Base-by-base conservation (phyloP, 2,888 invertebrate genomes). In the Oscheius sp. region DNA sequence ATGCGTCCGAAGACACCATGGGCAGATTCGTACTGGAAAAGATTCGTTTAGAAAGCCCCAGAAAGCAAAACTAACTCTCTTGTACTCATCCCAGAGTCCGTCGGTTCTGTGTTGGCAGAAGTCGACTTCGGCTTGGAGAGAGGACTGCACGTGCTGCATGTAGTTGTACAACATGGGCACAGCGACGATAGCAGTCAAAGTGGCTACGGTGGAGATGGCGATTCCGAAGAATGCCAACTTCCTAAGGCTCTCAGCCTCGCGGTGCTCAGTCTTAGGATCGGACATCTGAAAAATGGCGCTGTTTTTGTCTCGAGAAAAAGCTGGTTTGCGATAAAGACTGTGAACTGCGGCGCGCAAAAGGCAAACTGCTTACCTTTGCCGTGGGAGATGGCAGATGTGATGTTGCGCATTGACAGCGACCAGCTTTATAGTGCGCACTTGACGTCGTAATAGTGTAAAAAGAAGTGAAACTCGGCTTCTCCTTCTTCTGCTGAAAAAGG, bases 91-190 rank as follows among this genome's bases (percentile, higher is more conserved):
- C 80, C 80, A 80, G 42, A 80, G 74, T 61, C 75, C 77, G 42
- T 75, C 74, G 39, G 78, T 75, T 69, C 80, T 71, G 67, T 78
- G 76, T 25, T 69, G 70, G 67, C 80, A 80, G 75, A 79, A 78
- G 52, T 77, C 72, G 39, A 80, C 75, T 55, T 80, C 79, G 15
- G 74, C 68, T 53, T 81, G 74, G 48, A 81, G 76, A 12, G 76
- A 73, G 15, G 78, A 76, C 71, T 81, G 81, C 29, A 81, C 76
- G 63, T 75, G 74, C 73, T 81, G 81, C 74, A 79, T 73, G 72
- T 81, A 81, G 75, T 81, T 79, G 72, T 79, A 81, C 39, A 81
- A 65, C 79, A 81, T 76, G 37, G 81, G 81, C 12, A 81, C 77
- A 65, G 76, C 78, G 53, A 81, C 66, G 66, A 81, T 76, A 23